These are phyloP conservation scores for Malaclemys terrapin DNA, from an alignment of 2,113 vertebrate genomes.

Conservation along the genomic window DNA sequence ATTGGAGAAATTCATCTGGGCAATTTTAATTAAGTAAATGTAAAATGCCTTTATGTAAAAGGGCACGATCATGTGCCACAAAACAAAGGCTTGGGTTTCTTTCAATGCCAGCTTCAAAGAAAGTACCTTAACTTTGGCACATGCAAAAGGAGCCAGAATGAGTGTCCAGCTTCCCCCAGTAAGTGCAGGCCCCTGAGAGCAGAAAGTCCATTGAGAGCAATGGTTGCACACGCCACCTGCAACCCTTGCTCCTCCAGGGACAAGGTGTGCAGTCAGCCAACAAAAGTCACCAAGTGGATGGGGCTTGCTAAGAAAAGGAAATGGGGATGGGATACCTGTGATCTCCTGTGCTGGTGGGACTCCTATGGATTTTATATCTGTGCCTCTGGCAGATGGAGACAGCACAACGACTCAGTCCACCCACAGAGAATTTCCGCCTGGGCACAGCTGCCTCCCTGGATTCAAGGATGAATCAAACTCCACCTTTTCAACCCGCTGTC, in stretches of 20 bases:
- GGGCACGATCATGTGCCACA: neutral
- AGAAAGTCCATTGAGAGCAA: neutral
- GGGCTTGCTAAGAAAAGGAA: neutral
- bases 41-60: constrained; percentile 19
- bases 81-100: neutral
- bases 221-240: neutral
- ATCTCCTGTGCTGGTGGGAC: neutral
- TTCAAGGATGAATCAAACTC: neutral
- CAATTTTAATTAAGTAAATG: neutral
- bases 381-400: neutral
- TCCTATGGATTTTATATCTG: fast-evolving
- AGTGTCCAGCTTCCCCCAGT: neutral
- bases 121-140: neutral
- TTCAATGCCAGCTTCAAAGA: neutral
- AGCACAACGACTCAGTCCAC: neutral
- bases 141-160: neutral
- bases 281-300: neutral
- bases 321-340: neutral
- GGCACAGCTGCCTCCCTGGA: neutral
- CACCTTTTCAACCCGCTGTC: neutral
- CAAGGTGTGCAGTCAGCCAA: neutral
- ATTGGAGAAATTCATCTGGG: constrained; percentile 12
- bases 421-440: fast-evolving
- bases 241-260: neutral
- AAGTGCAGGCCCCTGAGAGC: neutral